Percentiles rank a stretch among this genome's conserved stretches.
phyloP scores from a whole-genome alignment of 2,888 invertebrate genomes.

The Cataglyphis altisquamis region DNA sequence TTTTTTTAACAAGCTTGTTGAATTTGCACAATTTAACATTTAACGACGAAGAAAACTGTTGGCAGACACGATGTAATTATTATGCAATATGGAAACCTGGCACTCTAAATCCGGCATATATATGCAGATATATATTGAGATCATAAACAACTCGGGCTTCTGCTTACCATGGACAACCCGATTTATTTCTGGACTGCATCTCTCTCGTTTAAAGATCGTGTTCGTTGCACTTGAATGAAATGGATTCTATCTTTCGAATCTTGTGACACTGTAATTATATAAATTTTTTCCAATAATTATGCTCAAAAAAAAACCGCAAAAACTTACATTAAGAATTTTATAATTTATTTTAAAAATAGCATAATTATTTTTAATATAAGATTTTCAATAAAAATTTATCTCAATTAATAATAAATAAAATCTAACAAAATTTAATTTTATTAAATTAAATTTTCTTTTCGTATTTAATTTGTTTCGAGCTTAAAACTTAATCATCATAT shows the following conservation, averaged over 20 bases:
- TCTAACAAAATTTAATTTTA: background rate
- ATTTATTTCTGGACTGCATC: constrained; percentile 63
- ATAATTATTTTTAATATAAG: background rate
- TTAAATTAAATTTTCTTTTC: background rate
- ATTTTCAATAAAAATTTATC: background rate
- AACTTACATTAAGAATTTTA: background rate
- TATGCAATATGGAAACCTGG: constrained; percentile 44
- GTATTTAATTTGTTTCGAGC: background rate
- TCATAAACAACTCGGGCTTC: constrained; percentile 48
- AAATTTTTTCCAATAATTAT: background rate
- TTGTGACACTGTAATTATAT: background rate
- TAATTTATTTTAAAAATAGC: background rate
- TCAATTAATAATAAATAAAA: background rate
- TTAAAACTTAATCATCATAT: background rate
- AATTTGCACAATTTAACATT: constrained; percentile 17
- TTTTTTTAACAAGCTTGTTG: background rate
- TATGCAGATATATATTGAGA: constrained; percentile 54
- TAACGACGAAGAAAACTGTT: constrained; percentile 32
- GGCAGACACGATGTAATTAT: constrained; percentile 40
- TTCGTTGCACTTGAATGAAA: constrained; percentile 30
- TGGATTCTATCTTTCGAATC: background rate
- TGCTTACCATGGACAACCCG: constrained; percentile 35
- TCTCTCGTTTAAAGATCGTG: background rate
- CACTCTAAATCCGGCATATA: constrained; percentile 43
- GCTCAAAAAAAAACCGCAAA: background rate